Conservation (phyloP, 2,888 invertebrate genomes). For the Netelia virgata region DNA sequence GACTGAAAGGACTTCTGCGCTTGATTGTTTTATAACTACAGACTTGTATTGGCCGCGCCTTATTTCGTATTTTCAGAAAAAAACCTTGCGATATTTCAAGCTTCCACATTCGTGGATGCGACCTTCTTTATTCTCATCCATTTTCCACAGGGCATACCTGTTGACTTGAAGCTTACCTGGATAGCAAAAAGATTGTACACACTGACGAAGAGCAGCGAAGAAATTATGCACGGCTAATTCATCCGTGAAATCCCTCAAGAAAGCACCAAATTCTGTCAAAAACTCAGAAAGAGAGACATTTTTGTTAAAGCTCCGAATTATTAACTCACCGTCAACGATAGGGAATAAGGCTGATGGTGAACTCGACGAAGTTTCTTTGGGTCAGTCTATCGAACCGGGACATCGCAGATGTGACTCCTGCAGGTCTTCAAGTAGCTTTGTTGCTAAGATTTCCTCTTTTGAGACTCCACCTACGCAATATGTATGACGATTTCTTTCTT, state of each 20-base stretch:
- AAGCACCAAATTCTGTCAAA: constrained; percentile 71
- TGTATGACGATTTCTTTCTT: constrained; percentile 23
- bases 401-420: background rate
- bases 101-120: constrained; percentile 65
- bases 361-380: background rate
- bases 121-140: constrained; percentile 34
- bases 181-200: too few species aligned
- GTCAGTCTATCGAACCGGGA: background rate
- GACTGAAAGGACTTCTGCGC: constrained; percentile 37
- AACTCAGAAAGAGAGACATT: background rate
- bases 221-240: constrained; percentile 68
- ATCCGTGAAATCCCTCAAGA: constrained; percentile 74
- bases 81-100: constrained; percentile 66
- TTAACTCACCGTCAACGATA: constrained; percentile 37
- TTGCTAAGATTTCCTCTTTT: background rate
- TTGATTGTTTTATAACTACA: constrained; percentile 25
- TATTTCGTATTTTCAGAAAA: constrained; percentile 72
- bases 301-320: constrained; percentile 19
- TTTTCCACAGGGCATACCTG: constrained; percentile 66
- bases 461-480: background rate
- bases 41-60: constrained; percentile 70
- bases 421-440: background rate
- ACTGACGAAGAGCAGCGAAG: constrained; percentile 20
- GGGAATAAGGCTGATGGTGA: constrained; percentile 29
- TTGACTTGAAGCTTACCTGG: background rate